Base-by-base conservation (phyloP, 2,888 invertebrate species). In the Rhagonycha lutea region DNA sequence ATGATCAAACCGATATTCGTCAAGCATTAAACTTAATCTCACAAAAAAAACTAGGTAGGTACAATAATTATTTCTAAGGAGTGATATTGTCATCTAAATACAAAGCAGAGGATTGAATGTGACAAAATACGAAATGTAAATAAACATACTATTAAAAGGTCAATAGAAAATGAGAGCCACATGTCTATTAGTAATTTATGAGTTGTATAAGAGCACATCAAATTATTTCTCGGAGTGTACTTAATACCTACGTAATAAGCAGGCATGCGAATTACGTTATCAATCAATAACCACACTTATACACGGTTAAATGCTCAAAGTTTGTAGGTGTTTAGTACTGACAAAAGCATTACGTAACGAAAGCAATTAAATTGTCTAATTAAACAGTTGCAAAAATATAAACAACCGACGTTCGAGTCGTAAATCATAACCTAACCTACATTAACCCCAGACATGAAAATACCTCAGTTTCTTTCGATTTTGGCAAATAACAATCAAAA, bases 391-490 rank as follows among this genome's bases (percentile, higher is more conserved):
- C 63, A 65, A 65, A 65, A 65, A 65, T 65, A 47, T 47, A 65
- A 26, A 26, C 63, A 65, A 65, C 63, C 47, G 47, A 47, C 47
- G 47, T 12, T n/a, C 29, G 14, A 67, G 14, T 68, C 29, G 61
- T 61, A 68, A 32, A n/a, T 62, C 61, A 69, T 77, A 77, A 77
- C 77, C 77, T 77, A 77, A 77, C 77, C 77, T 72, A 77, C 70
- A 72, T 77, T 72, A 47, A n/a, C 47, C 12, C 26, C 14, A 10
- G 24, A 61, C 61, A 14, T 12, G 28, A 47, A 72, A 73, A 61
- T 47, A 32, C 28, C 29, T 26, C 61, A 32, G 24, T 11, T 23
- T 32, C 62, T 73, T 61, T 12, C 12, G 23, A 23, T 12, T 65
- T 60, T 67, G 47, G 14, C 14, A 26, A 70, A 24, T 29, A 29